phyloP scores from a whole-genome alignment of 2,113 vertebrate genomes.

The Eolophus roseicapilla region DNA sequence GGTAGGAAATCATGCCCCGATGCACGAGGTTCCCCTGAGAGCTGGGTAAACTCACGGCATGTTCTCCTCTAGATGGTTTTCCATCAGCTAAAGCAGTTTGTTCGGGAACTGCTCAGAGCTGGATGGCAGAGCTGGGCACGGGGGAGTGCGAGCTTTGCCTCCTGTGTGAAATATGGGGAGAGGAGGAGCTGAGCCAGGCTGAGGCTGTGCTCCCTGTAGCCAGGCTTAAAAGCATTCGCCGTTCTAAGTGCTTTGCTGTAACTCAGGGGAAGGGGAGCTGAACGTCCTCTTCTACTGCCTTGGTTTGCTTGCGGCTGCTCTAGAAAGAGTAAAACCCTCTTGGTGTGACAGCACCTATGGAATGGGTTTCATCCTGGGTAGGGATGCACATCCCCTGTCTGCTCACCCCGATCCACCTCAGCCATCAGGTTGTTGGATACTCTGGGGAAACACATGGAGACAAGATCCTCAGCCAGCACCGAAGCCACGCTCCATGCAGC shows the following conservation, averaged over 20 bases:
- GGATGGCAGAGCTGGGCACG: neutral
- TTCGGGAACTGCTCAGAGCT: neutral
- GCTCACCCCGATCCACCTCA: fast-evolving
- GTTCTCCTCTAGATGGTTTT: neutral
- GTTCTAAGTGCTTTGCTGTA: neutral
- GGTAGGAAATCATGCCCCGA: neutral
- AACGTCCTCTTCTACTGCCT: neutral
- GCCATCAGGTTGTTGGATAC: neutral
- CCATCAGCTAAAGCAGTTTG: neutral
- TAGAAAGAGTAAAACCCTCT: neutral
- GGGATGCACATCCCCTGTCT: fast-evolving
- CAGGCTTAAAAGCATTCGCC: neutral
- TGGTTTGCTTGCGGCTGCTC: neutral
- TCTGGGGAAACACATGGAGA: fast-evolving
- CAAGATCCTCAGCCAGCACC: neutral
- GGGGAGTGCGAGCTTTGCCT: neutral
- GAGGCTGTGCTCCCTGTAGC: neutral
- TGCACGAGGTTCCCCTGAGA: neutral
- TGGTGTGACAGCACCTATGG: neutral
- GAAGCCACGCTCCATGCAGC: fast-evolving
- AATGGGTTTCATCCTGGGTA: neutral
- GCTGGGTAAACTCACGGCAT: neutral
- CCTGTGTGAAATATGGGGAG: neutral
- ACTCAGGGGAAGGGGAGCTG: neutral
- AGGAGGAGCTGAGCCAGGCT: neutral